Conservation (phyloP, 2,888 invertebrate genomes). For the Lacanobia wlatinum region DNA sequence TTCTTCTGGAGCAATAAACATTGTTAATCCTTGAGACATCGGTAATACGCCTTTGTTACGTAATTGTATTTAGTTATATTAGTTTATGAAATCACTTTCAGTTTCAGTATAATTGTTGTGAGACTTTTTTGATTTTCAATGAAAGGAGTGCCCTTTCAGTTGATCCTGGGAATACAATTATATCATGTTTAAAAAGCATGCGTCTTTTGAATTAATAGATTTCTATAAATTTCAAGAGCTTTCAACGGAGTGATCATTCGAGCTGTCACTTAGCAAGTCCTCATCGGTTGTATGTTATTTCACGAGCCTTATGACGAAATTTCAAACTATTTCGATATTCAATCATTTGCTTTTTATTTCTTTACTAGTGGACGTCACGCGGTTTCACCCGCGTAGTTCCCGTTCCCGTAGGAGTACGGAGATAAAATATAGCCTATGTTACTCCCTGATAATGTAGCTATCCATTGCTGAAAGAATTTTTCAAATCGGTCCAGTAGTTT, state of each 20-base stretch:
- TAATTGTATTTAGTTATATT: neutral
- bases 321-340: constrained; percentile 43
- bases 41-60: neutral
- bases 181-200: neutral
- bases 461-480: no score
- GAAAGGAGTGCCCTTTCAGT: neutral
- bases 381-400: no score
- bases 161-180: neutral
- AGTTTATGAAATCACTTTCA: constrained; percentile 20
- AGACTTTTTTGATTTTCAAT: neutral
- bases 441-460: no score
- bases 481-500: no score
- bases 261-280: constrained; percentile 41
- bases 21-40: constrained; percentile 32
- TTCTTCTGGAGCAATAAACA: constrained; percentile 33
- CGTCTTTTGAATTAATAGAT: constrained; percentile 7
- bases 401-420: no score
- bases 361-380: no score
- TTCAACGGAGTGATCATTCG: constrained; percentile 33
- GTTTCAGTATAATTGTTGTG: neutral
- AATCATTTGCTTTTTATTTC: constrained; percentile 43
- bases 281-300: constrained; percentile 29
- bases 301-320: constrained; percentile 16
- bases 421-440: no score
- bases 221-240: constrained; percentile 1